A percentile compares a stretch with the other conserved stretches of the same genome.
phyloP scores from a whole-genome alignment of 1,140 invertebrate species.

The Pseudomyrmex dendroicus region DNA sequence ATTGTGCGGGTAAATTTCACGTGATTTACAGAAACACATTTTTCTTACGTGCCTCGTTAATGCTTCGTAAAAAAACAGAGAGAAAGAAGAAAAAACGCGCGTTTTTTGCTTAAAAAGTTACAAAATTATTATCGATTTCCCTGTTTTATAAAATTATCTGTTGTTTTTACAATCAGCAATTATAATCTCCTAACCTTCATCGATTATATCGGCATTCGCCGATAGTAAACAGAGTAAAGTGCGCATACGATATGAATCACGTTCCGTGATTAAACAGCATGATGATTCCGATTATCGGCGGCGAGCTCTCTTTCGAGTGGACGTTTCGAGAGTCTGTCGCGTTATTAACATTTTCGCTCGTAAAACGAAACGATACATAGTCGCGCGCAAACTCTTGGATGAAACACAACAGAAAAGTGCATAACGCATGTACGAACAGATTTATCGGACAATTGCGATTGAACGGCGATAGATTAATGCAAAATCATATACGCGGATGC shows the following conservation, averaged over 20 bases:
- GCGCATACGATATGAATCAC: conserved; percentile 51
- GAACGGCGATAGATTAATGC: not conserved
- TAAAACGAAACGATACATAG: not conserved
- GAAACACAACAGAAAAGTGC: not conserved
- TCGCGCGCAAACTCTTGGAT: not conserved
- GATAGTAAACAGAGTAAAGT: conserved; percentile 47
- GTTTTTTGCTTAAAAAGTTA: not conserved
- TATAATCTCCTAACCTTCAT: conserved; percentile 3
- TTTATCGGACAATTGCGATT: not conserved
- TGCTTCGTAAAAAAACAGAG: too few species aligned
- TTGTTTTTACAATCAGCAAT: not conserved
- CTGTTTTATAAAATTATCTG: too few species aligned
- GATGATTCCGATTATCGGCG: conserved; percentile 52
- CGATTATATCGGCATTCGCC: not conserved
- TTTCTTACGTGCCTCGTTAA: too few species aligned
- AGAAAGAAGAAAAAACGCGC: too few species aligned
- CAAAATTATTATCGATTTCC: too few species aligned
- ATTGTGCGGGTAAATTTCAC: not conserved
- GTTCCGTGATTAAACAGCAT: conserved; percentile 39
- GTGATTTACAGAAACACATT: too few species aligned
- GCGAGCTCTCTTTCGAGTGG: not conserved
- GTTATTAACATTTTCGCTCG: conserved; percentile 1
- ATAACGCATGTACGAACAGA: not conserved
- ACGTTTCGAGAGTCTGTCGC: not conserved
- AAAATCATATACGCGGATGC: conserved; percentile 28